Base-by-base conservation (phyloP, 2,888 invertebrate species). In the Agrochola lychnidis region DNA sequence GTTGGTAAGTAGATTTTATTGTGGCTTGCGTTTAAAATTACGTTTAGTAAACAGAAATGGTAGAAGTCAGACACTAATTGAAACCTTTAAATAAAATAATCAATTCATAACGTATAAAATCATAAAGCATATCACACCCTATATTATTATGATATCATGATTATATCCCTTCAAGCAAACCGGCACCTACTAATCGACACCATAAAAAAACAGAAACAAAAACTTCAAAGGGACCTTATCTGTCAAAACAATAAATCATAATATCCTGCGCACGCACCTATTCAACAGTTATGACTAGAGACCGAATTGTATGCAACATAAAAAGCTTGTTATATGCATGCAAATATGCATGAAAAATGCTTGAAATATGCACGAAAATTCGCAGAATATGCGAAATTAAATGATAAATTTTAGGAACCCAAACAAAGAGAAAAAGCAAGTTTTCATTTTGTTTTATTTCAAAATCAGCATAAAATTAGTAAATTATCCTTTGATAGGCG, bases 201-300 rank as follows among this genome's bases (percentile, higher is more conserved):
- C 19, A 14, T 30, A 48, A 3, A 9, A 73, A 25, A 64, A 64
- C 30, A 19, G 19, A n/a, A n/a, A 53, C 30, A 56, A 61, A n/a
- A 53, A 1, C 56, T 22, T 61, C 12, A 53, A 70, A 78, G 1
- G 4, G 19, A 30, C 30, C 30, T 19, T 14, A 56, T 16, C 40
- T 67, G 42, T 63, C 62, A 73, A 79, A 68, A 57, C 5, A 36
- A 64, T 48, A 79, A 62, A 53, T 80, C 59, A 69, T 74, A 48
- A 61, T 72, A 68, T 73, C 73, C 74, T 64, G 63, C 45, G 45
- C 63, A 59, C 53, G 51, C 63, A 48, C 25, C 66, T 5, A 42
- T 64, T 42, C 63, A n/a, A 42, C 63, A 63, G 9, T 16, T 40
- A 42, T 42, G 7, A 40, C n/a, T 30, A 30, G 30, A 30, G 30